A percentile compares a stretch with the other conserved stretches of the same genome.
Conservation (phyloP, 2,113 vertebrate genomes). For the Onychorhynchus coronatus region DNA sequence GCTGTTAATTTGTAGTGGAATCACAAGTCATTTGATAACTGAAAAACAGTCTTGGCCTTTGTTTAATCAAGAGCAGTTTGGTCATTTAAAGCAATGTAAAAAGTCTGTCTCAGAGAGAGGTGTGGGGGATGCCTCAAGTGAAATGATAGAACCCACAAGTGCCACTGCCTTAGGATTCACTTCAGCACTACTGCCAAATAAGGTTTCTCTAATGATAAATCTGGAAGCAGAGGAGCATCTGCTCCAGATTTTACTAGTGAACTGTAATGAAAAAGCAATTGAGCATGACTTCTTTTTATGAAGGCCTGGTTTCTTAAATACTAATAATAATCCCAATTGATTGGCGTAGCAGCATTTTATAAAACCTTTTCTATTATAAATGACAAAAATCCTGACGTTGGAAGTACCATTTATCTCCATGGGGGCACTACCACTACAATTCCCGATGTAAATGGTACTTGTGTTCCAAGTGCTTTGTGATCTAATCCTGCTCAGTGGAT, state of each 20-base stretch:
- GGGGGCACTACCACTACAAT: background rate
- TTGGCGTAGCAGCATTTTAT: background rate
- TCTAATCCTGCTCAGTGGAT: conserved; percentile 16
- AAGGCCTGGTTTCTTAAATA: background rate
- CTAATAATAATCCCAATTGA: background rate
- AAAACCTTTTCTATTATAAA: background rate
- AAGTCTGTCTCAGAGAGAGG: background rate
- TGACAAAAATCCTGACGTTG: background rate
- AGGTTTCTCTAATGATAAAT: background rate
- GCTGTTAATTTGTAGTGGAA: background rate
- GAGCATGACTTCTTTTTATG: background rate
- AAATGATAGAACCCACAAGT: background rate
- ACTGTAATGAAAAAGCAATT: background rate
- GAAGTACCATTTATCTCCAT: background rate
- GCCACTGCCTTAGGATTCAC: background rate
- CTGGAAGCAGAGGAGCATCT: background rate
- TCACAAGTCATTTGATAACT: background rate
- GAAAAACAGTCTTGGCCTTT: background rate
- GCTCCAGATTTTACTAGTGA: background rate
- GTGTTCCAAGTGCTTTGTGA: background rate
- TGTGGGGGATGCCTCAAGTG: background rate
- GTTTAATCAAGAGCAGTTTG: background rate
- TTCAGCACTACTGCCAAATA: background rate
- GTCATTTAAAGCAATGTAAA: background rate
- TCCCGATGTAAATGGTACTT: background rate